These are phyloP conservation scores for Epizoanthus illoricatus DNA, from an alignment of 92 coral and sea anemone species.

Conservation along the genomic window DNA sequence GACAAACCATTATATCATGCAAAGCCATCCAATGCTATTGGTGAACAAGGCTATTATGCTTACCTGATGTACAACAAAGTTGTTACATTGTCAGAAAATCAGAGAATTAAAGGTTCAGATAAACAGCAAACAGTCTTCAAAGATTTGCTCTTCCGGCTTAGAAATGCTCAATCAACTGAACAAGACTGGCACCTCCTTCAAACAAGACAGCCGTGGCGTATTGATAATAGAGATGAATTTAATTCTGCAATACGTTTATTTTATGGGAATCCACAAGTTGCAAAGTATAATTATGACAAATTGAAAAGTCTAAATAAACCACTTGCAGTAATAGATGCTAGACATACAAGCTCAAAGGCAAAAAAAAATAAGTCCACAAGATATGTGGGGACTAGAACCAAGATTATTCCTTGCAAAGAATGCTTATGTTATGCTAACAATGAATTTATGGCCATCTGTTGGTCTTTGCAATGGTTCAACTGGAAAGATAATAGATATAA, in stretches of 20 bases:
- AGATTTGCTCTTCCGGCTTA: slow-evolving; percentile 32
- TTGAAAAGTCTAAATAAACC: slow-evolving; percentile 43
- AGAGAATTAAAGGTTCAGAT: slow-evolving; percentile 53
- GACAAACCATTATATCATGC: slow-evolving; percentile 46
- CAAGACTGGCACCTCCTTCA: slow-evolving; percentile 33
- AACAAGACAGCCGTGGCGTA: slow-evolving; percentile 45
- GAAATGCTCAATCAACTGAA: slow-evolving; percentile 22
- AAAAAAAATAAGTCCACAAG: slow-evolving; percentile 48
- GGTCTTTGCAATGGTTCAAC: slow-evolving; percentile 55
- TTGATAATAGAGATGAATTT: slow-evolving; percentile 43
- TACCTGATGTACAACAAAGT: slow-evolving; percentile 55
- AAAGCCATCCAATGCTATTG: slow-evolving; percentile 53
- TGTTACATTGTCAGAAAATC: slow-evolving; percentile 44
- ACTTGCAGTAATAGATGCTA: slow-evolving; percentile 53
- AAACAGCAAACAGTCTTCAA: slow-evolving; percentile 29
- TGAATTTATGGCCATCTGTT: slow-evolving; percentile 62
- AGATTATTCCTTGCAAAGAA: slow-evolving; percentile 29
- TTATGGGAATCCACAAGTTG: slow-evolving; percentile 54
- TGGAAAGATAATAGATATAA: slow-evolving; percentile 48
- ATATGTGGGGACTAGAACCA: slow-evolving; percentile 58
- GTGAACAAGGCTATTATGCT: slow-evolving; percentile 48
- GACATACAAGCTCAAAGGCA: slow-evolving; percentile 53
- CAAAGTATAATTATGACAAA: slow-evolving; percentile 44
- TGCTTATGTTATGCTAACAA: slow-evolving; percentile 55
- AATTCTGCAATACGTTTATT: slow-evolving; percentile 46